phyloP scores from a whole-genome alignment of 2,888 invertebrate species.

The Sepioteuthis lessoniana region DNA sequence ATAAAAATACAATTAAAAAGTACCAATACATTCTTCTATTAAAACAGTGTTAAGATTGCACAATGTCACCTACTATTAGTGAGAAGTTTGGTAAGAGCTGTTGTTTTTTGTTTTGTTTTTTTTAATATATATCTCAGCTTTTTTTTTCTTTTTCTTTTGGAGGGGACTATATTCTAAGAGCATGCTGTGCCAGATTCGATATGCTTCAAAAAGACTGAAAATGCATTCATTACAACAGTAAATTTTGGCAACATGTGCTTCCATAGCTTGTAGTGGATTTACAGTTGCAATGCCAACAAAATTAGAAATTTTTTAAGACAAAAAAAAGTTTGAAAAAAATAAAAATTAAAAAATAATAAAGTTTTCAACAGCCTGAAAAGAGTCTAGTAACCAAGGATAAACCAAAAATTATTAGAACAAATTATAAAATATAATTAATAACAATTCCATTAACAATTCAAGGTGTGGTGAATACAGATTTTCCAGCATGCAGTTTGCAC shows the following conservation, averaged over 20 bases:
- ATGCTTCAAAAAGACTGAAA: constrained; percentile 33
- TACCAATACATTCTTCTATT: constrained; percentile 24
- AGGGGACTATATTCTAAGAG: background rate
- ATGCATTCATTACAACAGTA: constrained; percentile 12
- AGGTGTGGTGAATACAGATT: constrained; percentile 17
- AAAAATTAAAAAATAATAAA: background rate
- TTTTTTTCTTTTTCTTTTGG: background rate
- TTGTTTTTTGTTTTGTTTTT: background rate
- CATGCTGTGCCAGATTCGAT: constrained; percentile 17
- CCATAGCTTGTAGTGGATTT: constrained; percentile 36
- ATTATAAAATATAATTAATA: background rate
- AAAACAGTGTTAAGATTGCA: background rate
- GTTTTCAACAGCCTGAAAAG: constrained; percentile 21
- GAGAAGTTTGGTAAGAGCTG: background rate
- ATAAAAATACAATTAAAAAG: constrained; percentile 25
- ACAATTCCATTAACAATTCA: constrained; percentile 14
- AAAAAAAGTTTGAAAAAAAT: background rate
- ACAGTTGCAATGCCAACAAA: constrained; percentile 35
- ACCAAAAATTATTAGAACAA: background rate
- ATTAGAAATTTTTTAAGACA: constrained; percentile 35
- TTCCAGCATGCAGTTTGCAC: background rate
- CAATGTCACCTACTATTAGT: constrained; percentile 12
- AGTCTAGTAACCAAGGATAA: constrained; percentile 21
- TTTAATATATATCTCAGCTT: background rate
- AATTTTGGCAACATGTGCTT: background rate